phyloP scores from a whole-genome alignment of 2,888 invertebrate genomes.

The Euclidia mi region DNA sequence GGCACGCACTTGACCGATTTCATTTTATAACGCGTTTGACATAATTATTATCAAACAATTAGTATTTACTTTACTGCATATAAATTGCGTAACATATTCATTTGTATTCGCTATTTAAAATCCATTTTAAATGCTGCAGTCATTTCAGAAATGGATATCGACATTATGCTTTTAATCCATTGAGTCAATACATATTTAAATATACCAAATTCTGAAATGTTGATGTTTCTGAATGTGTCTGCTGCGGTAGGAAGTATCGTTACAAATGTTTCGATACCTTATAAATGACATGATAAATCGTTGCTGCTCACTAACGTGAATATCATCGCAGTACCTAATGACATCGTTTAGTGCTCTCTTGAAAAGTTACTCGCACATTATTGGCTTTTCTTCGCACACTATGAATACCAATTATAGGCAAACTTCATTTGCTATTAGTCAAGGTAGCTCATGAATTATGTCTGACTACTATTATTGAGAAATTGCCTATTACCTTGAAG shows the following conservation, averaged over 20 bases:
- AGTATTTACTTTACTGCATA: no score
- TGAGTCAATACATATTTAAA: no score
- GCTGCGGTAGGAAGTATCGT: background rate
- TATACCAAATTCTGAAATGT: no score
- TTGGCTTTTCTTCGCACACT: conserved; percentile 15
- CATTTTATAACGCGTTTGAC: no score
- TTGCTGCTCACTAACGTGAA: background rate
- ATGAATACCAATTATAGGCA: conserved; percentile 16
- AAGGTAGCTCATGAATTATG: conserved; percentile 7
- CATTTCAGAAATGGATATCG: no score
- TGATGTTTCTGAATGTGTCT: no score
- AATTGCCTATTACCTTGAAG: background rate
- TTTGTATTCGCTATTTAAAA: no score
- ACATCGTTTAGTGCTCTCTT: conserved; percentile 11
- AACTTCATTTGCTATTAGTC: conserved; percentile 7
- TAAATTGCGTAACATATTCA: no score
- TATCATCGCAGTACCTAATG: conserved; percentile 10
- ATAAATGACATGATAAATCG: conserved; percentile 1
- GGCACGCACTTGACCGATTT: no score
- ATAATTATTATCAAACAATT: no score
- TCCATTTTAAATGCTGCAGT: no score
- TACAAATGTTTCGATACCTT: background rate
- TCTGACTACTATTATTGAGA: background rate
- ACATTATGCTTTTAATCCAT: no score
- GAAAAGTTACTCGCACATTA: conserved; percentile 20